Percentiles rank a stretch among this genome's conserved stretches.
phyloP scores from a whole-genome alignment of 1,140 invertebrate species.

The Aphelinus atriplicis region DNA sequence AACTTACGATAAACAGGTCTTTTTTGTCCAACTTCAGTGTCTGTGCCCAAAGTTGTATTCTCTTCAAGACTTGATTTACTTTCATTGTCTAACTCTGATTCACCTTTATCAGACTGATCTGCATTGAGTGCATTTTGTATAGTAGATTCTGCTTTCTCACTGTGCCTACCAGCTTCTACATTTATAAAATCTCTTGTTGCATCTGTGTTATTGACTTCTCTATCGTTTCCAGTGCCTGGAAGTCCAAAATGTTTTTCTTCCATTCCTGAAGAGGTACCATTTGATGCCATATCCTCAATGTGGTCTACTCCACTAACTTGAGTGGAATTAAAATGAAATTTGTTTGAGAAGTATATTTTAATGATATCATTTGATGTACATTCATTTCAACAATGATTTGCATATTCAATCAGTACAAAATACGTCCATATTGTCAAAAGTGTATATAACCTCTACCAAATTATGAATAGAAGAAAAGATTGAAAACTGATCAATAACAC shows the following conservation, averaged over 20 bases:
- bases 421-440: slow-evolving; percentile 9
- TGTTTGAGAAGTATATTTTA: neutral
- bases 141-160: slow-evolving; percentile 9
- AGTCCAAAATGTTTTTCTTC: slow-evolving; percentile 31
- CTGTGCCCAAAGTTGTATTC: too few relatives aligned
- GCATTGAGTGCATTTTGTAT: neutral
- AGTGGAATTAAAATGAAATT: neutral
- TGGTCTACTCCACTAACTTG: neutral
- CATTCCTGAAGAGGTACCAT: neutral
- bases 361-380: neutral
- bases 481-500: neutral
- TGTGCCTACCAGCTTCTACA: slow-evolving; percentile 29
- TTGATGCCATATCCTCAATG: neutral
- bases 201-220: neutral
- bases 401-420: too few relatives aligned
- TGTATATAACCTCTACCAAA: slow-evolving; percentile 1
- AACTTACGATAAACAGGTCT: neutral
- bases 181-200: slow-evolving; percentile 38
- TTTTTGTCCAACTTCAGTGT: too few relatives aligned
- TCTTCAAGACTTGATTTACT: neutral
- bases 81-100: neutral
- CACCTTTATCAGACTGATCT: neutral
- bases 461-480: neutral
- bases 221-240: slow-evolving; percentile 31
- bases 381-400: too few relatives aligned